Percentiles rank a stretch among this genome's conserved stretches.
Conservation (phyloP, 2,113 vertebrate species). For the Chaetodon auriga region DNA sequence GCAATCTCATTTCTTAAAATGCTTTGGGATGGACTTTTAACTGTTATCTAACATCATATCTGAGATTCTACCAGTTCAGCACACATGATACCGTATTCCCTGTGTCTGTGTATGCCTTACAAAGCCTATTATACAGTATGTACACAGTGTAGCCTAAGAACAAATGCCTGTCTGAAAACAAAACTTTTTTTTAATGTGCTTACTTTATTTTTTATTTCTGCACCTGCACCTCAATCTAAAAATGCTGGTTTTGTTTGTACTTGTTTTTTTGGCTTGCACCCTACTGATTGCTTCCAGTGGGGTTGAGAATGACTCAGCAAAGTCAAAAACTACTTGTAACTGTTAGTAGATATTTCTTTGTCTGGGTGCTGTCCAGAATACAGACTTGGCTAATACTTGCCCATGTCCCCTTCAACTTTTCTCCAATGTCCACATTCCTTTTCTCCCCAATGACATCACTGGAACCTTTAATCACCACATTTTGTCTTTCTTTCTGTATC, state of each 20-base stretch:
- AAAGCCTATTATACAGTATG: constrained; percentile 7
- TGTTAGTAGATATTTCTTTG: constrained; percentile 22
- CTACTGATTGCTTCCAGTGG: constrained; percentile 8
- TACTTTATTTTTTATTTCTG: constrained; percentile 11
- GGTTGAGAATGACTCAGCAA: constrained; percentile 17
- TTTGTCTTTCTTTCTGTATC: neutral
- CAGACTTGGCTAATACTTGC: constrained; percentile 2
- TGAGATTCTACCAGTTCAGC: constrained; percentile 34
- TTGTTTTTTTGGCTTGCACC: constrained; percentile 19
- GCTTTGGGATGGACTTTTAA: neutral
- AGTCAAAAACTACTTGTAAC: neutral
- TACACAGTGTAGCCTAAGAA: constrained; percentile 47
- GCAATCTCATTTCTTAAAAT: neutral
- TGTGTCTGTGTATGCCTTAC: constrained; percentile 64
- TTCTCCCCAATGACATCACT: neutral
- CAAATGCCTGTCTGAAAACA: constrained; percentile 22
- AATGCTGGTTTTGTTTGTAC: constrained; percentile 29
- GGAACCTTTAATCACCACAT: neutral
- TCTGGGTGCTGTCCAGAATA: constrained; percentile 3
- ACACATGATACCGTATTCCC: constrained; percentile 47
- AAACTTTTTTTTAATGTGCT: constrained; percentile 5
- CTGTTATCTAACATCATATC: neutral
- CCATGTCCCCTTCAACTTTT: neutral
- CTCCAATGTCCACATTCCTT: constrained; percentile 1
- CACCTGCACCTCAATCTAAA: constrained; percentile 31